Percentiles rank a stretch among this genome's conserved stretches.
Evolutionary conservation across 1,140 invertebrate genomes (phyloP).

Genomic region (Argopecten irradians): DNA sequence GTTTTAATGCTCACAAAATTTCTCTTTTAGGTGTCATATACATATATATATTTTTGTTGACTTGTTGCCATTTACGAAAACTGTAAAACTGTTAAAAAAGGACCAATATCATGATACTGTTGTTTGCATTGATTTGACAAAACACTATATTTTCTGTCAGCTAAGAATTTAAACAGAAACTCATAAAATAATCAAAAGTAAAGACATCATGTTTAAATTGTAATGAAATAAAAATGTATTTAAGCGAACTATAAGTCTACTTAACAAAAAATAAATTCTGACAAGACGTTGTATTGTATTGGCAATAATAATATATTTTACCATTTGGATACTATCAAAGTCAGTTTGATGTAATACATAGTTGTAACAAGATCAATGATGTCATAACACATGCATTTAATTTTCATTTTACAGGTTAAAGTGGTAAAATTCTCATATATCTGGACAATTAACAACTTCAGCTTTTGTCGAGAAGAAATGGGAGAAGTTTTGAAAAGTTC

Average conservation of each 20-base stretch:
- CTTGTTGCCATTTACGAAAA: too few species aligned
- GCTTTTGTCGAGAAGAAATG: slow-evolving; percentile 97
- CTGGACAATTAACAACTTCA: slow-evolving; percentile 99
- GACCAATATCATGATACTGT: background rate
- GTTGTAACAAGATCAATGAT: background rate
- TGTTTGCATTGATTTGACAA: background rate
- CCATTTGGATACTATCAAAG: background rate
- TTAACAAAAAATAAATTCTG: background rate
- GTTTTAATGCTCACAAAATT: too few species aligned
- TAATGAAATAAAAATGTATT: too few species aligned
- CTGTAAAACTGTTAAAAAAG: background rate
- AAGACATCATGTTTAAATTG: too few species aligned
- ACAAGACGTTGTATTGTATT: background rate
- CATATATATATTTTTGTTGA: slow-evolving; percentile 28
- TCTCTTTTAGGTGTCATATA: background rate
- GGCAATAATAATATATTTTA: background rate
- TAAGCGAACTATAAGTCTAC: too few species aligned
- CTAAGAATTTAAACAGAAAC: too few species aligned
- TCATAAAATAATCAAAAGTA: too few species aligned
- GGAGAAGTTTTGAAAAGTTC: slow-evolving; percentile 99
- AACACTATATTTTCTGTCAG: too few species aligned
- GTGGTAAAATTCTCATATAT: slow-evolving; percentile 99
- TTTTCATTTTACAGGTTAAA: slow-evolving; percentile 88
- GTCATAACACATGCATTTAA: background rate
- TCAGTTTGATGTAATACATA: background rate